Evolutionary conservation across 1,140 invertebrate genomes (phyloP), one percentile per base, ranked within the genome.

Genomic region (Drosophila eugracilis): DNA sequence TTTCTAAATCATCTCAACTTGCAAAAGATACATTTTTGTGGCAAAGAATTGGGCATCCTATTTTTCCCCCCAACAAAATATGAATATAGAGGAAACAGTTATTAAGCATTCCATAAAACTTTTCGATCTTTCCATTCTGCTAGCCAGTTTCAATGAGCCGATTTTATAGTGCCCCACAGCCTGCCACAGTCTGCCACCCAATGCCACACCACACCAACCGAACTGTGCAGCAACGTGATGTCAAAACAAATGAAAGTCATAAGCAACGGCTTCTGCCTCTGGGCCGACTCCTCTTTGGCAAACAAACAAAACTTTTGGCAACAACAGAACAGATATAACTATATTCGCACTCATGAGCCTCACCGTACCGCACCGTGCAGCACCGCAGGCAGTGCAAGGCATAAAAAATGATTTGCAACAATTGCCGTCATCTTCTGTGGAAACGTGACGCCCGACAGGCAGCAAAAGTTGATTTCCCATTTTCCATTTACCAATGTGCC

Each of bases 381-480:
- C 26, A 42, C 75, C 45, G 54, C 45, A 74, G 63, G 83, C 77
- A 78, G 60, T 70, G 72, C 53, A 45, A 55, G 83, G 69, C 74
- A 89, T 89, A 84, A 79, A 71, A 88, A 88, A 88, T 88, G 76
- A 88, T 89, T 88, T 84, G 84, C 84, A 89, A 84, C 78, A 89
- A 88, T 89, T 88, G 84, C 75, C 84, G 60, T 89, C 84, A 76
- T 78, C 74, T 81, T 73, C 52, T 34, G 57, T 48, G 48, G 72
- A 84, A 88, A 89, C 83, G 83, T 88, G 83, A 89, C 59, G 72
- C 71, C 83, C 73, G n/a, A 63, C 30, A 78, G 75, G 84, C 54
- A 76, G 66, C 54, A 14, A n/a, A n/a, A 62, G 59, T 78, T 73
- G 59, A 86, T 77, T 85, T 85, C 81, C 4, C 30, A 12, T 32